Base-by-base conservation (phyloP, 2,888 invertebrate species). In the Meghimatium bilineatum region DNA sequence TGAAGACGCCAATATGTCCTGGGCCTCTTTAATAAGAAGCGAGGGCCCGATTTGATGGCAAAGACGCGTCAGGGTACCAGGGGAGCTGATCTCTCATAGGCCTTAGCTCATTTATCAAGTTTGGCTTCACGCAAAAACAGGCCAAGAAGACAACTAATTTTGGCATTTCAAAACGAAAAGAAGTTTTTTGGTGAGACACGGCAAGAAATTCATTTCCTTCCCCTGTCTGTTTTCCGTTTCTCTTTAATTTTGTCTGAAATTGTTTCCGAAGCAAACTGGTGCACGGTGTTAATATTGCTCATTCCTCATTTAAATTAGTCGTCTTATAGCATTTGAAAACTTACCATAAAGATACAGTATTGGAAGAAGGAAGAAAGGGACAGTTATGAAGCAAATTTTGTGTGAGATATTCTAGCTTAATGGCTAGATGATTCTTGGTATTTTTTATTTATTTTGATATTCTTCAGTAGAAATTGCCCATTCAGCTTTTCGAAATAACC, bases 41-140 rank as follows among this genome's bases (percentile, higher is more conserved):
- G 56, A 60, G 80, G 80, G 67, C 71, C 80, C 49, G 49, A 56
- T 80, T 56, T 60, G 71, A 69, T 56, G 71, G 80, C 49, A 56
- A 52, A 69, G 80, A 71, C 80, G 32, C 36, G 72, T 52, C 56
- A 17, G 69, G 0, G 49, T 69, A 72, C 56, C 80, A 49, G 29
- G 80, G 80, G 80, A 80, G 49, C 72, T 80, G 80, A 80, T 80
- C 80, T 80, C 34, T 80, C 80, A 52, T 56, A 72, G 56, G 36
- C 71, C 56, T 32, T 26, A 36, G 17, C 72, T 56, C 80, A 34
- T 80, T 80, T 67, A 80, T 80, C 80, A 80, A n/a, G 79, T 77
- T 75, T 75, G 74, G 74, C 52, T 52, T 52, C 52, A 20, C 71
- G 34, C 63, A 63, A 63, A 77, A 63, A 38, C 20, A 56, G 75